Base-by-base conservation (phyloP, 2,113 vertebrate genomes). In the Elanus axillaris region DNA sequence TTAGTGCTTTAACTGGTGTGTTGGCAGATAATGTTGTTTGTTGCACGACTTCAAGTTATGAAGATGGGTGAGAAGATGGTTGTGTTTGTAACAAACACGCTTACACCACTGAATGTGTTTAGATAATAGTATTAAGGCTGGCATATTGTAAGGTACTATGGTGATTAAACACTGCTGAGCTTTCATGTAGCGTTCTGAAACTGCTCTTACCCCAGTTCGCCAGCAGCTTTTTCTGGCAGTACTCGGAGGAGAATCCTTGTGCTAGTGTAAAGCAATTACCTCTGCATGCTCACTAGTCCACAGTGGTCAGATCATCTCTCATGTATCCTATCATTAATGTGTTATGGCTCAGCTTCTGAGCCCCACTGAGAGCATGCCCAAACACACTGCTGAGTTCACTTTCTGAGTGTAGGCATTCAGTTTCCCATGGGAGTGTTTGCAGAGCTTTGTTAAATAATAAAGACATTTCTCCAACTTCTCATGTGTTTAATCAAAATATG, bases 201-300 rank as follows among this genome's bases (percentile, higher is more conserved):
- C 60, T 34, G 21, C 63, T 86, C n/a, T 5, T 23, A 42, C 13
- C 36, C 7, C 23, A 13, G 32, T 34, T 72, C 34, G 40, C n/a
- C 73, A 45, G 73, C 53, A 63, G 86, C 79, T 55, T 34, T 79
- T 68, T 38, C 21, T 67, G 85, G 82, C 42, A 68, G 59, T 27
- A 31, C 59, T 81, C 2, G 0, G 73, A 80, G 85, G 86, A 82
- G 80, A n/a, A 92, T 67, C 60, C 83, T 86, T 68, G 74, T 87
- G 91, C 89, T 91, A 74, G 91, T 87, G 79, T 50, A 62, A 85
- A 92, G 94, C 91, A 90, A 19, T 96, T 96, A 79, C 86, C 67
- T 96, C 63, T 93, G 92, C 31, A 6, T 16, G 45, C 29, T 90
- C 59, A 9, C 58, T 42, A 40, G 75, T 78, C 88, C 73, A 11